These are phyloP conservation scores for Chorisops tibialis DNA, from an alignment of 2,888 invertebrate species.

Conservation along the genomic window DNA sequence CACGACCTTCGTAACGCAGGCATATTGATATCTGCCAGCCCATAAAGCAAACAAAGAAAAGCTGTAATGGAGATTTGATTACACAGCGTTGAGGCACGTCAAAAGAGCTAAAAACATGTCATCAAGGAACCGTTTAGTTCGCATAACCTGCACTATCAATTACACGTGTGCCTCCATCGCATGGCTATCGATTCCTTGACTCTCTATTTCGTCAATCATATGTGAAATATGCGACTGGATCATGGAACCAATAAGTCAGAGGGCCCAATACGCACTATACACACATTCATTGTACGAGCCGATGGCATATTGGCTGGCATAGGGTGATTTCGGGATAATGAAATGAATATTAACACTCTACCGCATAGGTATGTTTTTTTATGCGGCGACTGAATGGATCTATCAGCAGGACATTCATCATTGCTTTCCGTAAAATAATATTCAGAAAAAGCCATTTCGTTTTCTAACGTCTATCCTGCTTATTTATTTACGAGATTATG, in stretches of 20 bases:
- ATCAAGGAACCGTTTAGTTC: slow-evolving; percentile 21
- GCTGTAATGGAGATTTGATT: slow-evolving; percentile 21
- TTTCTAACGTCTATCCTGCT: slow-evolving; percentile 11
- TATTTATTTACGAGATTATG: slow-evolving; percentile 25
- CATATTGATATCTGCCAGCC: no score
- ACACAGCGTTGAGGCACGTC: slow-evolving; percentile 3
- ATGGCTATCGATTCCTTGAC: neutral
- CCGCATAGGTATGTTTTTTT: slow-evolving; percentile 5
- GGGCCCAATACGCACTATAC: neutral
- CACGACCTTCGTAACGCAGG: no score
- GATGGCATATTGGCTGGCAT: neutral
- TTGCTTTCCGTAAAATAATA: slow-evolving; percentile 19
- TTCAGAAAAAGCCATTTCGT: slow-evolving; percentile 12
- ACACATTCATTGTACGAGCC: neutral
- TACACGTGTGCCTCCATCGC: neutral
- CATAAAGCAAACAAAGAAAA: neutral
- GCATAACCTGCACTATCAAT: slow-evolving; percentile 15
- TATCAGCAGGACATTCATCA: slow-evolving; percentile 21
- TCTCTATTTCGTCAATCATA: slow-evolving; percentile 1
- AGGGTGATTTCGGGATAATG: slow-evolving; percentile 5
- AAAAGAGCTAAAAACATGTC: slow-evolving; percentile 13
- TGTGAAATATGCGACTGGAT: slow-evolving; percentile 16
- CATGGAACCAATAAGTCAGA: slow-evolving; percentile 20
- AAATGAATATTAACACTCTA: slow-evolving; percentile 19
- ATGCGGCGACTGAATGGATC: slow-evolving; percentile 10